Percentiles rank a stretch among this genome's conserved stretches.
These are phyloP conservation scores for Ectemnius cavifrons DNA, from an alignment of 2,888 invertebrate species.

Conservation along the genomic window DNA sequence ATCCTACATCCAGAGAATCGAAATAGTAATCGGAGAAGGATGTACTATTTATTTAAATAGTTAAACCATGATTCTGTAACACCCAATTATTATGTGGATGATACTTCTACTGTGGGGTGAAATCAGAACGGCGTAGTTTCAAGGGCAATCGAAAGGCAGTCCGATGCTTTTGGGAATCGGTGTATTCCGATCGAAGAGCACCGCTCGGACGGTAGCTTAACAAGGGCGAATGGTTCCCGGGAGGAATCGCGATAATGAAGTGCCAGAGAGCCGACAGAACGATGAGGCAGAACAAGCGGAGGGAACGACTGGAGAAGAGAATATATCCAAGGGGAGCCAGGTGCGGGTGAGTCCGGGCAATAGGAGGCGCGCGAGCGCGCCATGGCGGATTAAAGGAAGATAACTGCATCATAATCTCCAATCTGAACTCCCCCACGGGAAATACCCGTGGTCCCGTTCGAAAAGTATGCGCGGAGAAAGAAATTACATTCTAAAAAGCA, in stretches of 20 bases:
- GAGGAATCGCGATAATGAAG: constrained; percentile 56
- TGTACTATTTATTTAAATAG: no score
- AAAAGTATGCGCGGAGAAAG: constrained; percentile 33
- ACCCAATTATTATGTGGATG: no score
- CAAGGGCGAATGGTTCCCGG: constrained; percentile 60
- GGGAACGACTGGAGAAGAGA: constrained; percentile 12
- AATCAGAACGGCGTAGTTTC: no score
- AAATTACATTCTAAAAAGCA: constrained; percentile 46
- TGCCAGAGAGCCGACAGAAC: constrained; percentile 36
- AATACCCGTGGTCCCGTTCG: constrained; percentile 46
- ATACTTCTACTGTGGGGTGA: no score
- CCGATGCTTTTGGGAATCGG: no score
- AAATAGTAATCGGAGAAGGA: no score
- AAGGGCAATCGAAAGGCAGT: no score
- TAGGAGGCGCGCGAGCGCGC: no score
- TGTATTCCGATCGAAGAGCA: constrained; percentile 41
- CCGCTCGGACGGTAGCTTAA: constrained; percentile 51
- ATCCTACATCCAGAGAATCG: no score
- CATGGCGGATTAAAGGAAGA: constrained; percentile 62
- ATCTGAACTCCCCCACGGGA: constrained; percentile 61
- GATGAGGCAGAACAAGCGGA: constrained; percentile 25
- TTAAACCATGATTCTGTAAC: no score
- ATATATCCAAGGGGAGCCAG: neutral
- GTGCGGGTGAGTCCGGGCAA: no score
- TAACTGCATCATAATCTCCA: constrained; percentile 68